Evolutionary conservation across 1,140 invertebrate genomes (phyloP).

Genomic region (Drosophila sturtevanti): DNA sequence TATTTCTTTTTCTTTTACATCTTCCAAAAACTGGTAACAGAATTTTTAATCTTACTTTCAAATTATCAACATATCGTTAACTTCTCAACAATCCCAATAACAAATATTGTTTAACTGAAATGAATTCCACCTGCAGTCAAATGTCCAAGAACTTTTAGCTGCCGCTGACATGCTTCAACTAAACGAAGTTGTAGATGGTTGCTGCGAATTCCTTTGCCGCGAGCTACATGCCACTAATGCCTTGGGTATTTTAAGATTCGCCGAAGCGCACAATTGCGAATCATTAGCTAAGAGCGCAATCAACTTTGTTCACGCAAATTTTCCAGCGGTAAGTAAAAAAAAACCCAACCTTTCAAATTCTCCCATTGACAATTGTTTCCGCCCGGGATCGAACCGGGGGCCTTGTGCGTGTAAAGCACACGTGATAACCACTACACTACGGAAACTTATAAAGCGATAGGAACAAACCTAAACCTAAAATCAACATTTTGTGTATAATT

Average conservation of each 20-base stretch:
- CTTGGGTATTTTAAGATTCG: slow-evolving; percentile 94
- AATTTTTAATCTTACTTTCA: too few relatives aligned
- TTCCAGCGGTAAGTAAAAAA: slow-evolving; percentile 87
- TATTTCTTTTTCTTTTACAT: too few relatives aligned
- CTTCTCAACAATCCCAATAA: too few relatives aligned
- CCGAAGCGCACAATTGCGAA: slow-evolving; percentile 94
- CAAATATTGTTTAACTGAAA: neutral
- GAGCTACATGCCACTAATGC: slow-evolving; percentile 95
- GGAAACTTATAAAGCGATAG: slow-evolving; percentile 48
- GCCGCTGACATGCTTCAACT: slow-evolving; percentile 97
- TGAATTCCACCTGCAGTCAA: slow-evolving; percentile 84
- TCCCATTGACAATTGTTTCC: slow-evolving; percentile 79
- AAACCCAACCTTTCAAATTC: neutral
- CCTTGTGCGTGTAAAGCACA: slow-evolving; percentile 85
- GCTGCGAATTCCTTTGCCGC: slow-evolving; percentile 93
- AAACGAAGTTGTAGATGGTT: slow-evolving; percentile 92
- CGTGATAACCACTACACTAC: slow-evolving; percentile 85
- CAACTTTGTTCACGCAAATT: slow-evolving; percentile 94
- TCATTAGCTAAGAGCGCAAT: slow-evolving; percentile 91
- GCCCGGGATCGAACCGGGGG: slow-evolving; percentile 87
- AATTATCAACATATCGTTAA: too few relatives aligned
- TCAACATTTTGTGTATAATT: neutral
- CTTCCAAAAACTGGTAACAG: too few relatives aligned
- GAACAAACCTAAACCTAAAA: neutral
- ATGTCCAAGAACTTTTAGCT: slow-evolving; percentile 94